These are phyloP conservation scores for Pemphigus obesinymphae DNA, from an alignment of 1,140 invertebrate genomes.

Conservation along the genomic window DNA sequence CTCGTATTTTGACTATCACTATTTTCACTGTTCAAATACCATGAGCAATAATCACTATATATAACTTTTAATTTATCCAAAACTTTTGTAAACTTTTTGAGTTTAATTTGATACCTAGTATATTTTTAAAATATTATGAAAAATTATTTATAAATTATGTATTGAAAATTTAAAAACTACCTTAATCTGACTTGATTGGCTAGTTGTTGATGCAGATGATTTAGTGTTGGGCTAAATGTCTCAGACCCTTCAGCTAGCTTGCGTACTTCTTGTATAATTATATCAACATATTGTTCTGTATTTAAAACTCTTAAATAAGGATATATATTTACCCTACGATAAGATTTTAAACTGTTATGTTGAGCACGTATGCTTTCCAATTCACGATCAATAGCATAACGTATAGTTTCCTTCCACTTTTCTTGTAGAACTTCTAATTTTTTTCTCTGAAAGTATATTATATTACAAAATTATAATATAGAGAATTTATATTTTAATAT, in stretches of 20 bases:
- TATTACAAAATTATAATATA: background rate
- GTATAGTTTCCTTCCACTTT: slow-evolving; percentile 61
- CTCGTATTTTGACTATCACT: slow-evolving; percentile 58
- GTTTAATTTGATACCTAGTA: slow-evolving; percentile 60
- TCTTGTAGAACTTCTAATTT: slow-evolving; percentile 60
- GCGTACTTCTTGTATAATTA: slow-evolving; percentile 61
- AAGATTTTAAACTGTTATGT: slow-evolving; percentile 52
- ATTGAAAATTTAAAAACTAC: background rate
- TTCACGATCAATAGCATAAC: slow-evolving; percentile 62
- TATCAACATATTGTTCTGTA: slow-evolving; percentile 61
- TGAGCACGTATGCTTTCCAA: slow-evolving; percentile 58
- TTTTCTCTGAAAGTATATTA: slow-evolving; percentile 52
- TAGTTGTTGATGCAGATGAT: slow-evolving; percentile 61
- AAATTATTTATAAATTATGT: background rate
- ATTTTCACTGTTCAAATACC: slow-evolving; percentile 57
- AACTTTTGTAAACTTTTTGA: slow-evolving; percentile 61
- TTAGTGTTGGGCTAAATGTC: slow-evolving; percentile 67
- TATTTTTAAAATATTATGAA: background rate
- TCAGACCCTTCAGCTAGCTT: slow-evolving; percentile 70
- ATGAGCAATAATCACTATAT: slow-evolving; percentile 66
- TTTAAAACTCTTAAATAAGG: slow-evolving; percentile 69
- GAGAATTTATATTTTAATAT: too few species aligned
- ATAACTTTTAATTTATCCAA: slow-evolving; percentile 63
- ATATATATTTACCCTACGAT: slow-evolving; percentile 59
- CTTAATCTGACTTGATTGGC: slow-evolving; percentile 59